Evolutionary conservation across 2,797 vertebrate genomes (phyloP), one percentile per base, ranked within the genome.

Genomic region (Karalla daura): DNA sequence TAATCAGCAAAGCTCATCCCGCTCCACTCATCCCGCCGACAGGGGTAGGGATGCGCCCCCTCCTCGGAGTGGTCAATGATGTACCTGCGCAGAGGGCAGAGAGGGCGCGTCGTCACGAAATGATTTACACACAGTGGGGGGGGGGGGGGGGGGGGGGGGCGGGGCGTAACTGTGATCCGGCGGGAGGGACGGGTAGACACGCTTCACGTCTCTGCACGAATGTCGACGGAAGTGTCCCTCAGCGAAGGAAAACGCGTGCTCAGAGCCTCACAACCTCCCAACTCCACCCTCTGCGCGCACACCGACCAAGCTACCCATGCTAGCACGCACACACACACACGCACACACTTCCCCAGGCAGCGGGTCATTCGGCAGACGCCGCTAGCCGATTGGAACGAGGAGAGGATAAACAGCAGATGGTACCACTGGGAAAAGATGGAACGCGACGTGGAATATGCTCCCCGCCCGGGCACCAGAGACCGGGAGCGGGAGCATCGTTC

Each of bases 11-110:
- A 97, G 53, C 77, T 69, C 30, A 95, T 73, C 81, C 91, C 94
- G 65, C 92, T 94, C 62, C 77, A 86, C 69, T 98, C 96, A 76
- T 98, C 96, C 81, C 92, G 90, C 66, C 91, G 93, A 83, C 95
- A 97, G 2, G 92, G 85, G 65, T 95, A 98, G 28, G 91, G 88
- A 52, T 93, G 76, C 14, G 87, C 50, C 27, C 89, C 92, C 37
- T 76, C 86, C 68, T 83, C 86, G 24, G 88, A 93, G 74, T 87
- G 91, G 70, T 89, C 93, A 88, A 98, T 92, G 73, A 97, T 74
- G 79, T 92, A 85, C 64, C 67, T 92, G 55, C 24, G 25, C 8
- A 79, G 43, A 35, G 65, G 80, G 61, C 25, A 83, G 21, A 78
- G 11, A 69, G 28, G 9, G 6, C n/a, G n/a, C n/a, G n/a, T n/a